A percentile compares a stretch with the other conserved stretches of the same genome.
These are phyloP conservation scores for Drosophila parabipectinata DNA, from an alignment of 1,140 invertebrate species.

Conservation along the genomic window DNA sequence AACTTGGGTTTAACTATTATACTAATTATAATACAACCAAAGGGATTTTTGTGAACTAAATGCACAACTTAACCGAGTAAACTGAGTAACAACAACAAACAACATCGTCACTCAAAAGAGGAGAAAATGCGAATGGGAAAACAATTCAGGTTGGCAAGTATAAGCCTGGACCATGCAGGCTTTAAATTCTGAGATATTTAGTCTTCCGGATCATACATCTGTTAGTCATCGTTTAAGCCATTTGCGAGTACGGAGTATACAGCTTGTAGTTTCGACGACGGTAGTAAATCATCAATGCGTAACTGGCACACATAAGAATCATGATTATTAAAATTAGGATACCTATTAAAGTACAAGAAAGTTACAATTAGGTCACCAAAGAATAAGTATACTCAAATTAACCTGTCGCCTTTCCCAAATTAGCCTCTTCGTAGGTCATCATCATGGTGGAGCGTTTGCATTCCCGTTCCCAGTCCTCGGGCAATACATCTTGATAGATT, in stretches of 20 bases:
- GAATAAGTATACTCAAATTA: no score
- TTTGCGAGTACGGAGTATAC: conserved; percentile 68
- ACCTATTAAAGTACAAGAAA: conserved; percentile 24
- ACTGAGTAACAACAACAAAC: conserved; percentile 4
- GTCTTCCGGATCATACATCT: conserved; percentile 9
- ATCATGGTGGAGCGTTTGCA: conserved; percentile 84
- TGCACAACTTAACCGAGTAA: conserved; percentile 14
- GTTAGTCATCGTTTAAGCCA: conserved; percentile 54
- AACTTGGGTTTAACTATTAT: conserved; percentile 14
- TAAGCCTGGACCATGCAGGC: neutral
- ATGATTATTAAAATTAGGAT: conserved; percentile 73
- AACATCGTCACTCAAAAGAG: conserved; percentile 7
- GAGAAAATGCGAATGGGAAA: neutral
- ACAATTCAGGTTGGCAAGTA: conserved; percentile 25
- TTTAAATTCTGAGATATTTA: conserved; percentile 8
- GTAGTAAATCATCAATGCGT: conserved; percentile 75
- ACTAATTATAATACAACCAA: conserved; percentile 19
- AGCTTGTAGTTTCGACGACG: conserved; percentile 71
- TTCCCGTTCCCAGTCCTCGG: conserved; percentile 86
- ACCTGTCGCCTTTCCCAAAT: conserved; percentile 75
- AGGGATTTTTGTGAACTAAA: conserved; percentile 17
- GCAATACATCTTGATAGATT: conserved; percentile 85
- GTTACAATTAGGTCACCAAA: neutral
- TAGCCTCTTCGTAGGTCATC: conserved; percentile 83
- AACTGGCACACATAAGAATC: conserved; percentile 59